Percentiles rank a stretch among this genome's conserved stretches.
Evolutionary conservation across 2,797 vertebrate genomes (phyloP).

Genomic region (Hemibagrus guttatus): DNA sequence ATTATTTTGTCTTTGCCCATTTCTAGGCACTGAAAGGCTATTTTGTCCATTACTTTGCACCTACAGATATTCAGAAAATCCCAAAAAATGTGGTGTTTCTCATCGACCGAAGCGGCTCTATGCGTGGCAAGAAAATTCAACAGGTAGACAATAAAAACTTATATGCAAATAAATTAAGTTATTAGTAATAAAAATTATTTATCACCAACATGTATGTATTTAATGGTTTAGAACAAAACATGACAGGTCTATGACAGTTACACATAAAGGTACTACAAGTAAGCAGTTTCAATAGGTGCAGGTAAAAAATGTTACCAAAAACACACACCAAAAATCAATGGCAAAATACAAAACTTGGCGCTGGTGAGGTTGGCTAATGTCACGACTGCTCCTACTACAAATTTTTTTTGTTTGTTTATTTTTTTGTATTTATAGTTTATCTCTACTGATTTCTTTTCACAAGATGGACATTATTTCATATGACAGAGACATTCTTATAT

Average conservation of each 20-base stretch:
- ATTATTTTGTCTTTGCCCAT: neutral
- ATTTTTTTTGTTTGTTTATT: too few species aligned
- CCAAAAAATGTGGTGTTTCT: slow-evolving; percentile 80
- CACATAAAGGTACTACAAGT: neutral
- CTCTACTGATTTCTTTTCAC: too few species aligned
- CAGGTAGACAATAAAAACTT: slow-evolving; percentile 65
- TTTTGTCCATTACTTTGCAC: slow-evolving; percentile 81
- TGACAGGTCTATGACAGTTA: too few species aligned
- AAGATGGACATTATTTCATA: too few species aligned
- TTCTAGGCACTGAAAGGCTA: slow-evolving; percentile 67
- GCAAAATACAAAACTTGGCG: too few species aligned
- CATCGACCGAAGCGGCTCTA: slow-evolving; percentile 79
- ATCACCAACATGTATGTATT: neutral
- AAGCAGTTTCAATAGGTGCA: too few species aligned
- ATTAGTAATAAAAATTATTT: neutral
- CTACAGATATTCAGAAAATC: slow-evolving; percentile 66
- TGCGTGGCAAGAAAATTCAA: slow-evolving; percentile 71
- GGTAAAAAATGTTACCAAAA: too few species aligned
- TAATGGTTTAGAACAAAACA: neutral
- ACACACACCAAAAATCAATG: too few species aligned
- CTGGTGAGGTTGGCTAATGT: too few species aligned
- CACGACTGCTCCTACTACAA: too few species aligned
- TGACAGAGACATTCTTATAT: too few species aligned
- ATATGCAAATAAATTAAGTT: neutral
- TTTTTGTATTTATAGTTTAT: too few species aligned